These are phyloP conservation scores for Pegea sp. DNA, from an alignment of 23 tunicate species.

Conservation along the genomic window DNA sequence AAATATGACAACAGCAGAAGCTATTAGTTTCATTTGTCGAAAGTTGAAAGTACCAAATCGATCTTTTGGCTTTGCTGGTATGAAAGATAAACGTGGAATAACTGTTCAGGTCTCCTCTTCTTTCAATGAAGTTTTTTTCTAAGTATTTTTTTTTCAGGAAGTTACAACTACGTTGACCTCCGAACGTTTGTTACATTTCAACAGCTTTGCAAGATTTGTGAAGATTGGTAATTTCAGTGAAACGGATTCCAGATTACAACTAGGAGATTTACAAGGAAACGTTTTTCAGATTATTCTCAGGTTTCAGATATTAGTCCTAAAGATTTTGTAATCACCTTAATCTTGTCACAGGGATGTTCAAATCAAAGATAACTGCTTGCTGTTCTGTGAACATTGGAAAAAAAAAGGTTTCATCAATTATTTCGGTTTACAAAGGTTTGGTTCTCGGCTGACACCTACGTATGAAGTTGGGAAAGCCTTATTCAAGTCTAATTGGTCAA, in stretches of 20 bases:
- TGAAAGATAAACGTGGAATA: slow-evolving; percentile 82
- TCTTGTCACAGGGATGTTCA: neutral
- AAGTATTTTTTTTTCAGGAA: slow-evolving; percentile 7
- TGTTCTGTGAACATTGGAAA: slow-evolving; percentile 1
- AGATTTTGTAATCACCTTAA: neutral
- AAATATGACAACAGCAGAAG: slow-evolving; percentile 69
- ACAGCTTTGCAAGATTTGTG: slow-evolving; percentile 15
- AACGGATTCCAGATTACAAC: slow-evolving; percentile 9
- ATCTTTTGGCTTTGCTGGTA: slow-evolving; percentile 74
- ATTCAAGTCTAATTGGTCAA: slow-evolving; percentile 26
- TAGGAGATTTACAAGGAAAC: slow-evolving; percentile 75
- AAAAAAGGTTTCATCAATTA: slow-evolving; percentile 69
- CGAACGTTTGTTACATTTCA: slow-evolving; percentile 16
- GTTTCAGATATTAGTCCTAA: no score
- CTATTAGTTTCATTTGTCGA: slow-evolving; percentile 26
- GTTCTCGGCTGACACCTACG: slow-evolving; percentile 31
- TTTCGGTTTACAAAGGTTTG: slow-evolving; percentile 92
- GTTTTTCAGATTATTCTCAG: slow-evolving; percentile 53
- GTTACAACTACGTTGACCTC: slow-evolving; percentile 17
- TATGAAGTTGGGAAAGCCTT: slow-evolving; percentile 53
- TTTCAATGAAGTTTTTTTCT: neutral
- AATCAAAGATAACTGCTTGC: neutral
- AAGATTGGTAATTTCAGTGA: slow-evolving; percentile 51
- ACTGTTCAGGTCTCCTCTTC: slow-evolving; percentile 46
- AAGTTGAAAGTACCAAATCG: slow-evolving; percentile 26